Evolutionary conservation across 2,113 vertebrate genomes (phyloP), one percentile per base, ranked within the genome.

Genomic region (Gyps fulvus): DNA sequence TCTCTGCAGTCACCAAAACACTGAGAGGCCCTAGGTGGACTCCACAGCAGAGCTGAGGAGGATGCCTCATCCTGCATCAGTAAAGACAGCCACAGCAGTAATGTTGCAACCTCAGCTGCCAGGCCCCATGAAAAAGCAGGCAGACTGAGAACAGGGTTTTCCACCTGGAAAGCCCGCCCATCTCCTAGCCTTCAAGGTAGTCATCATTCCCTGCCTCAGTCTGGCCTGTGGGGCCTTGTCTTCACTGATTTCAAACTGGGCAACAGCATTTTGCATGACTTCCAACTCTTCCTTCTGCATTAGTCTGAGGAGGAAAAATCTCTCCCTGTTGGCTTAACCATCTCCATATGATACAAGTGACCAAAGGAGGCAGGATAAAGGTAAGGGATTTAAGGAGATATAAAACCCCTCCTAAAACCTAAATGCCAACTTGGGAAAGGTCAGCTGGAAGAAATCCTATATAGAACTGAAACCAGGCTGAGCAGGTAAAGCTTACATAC

Each of bases 371-470:
- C 22, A 63, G 29, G 26, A 85, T 74, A 85, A 82, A 49, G 26
- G 6, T 74, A 25, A 73, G 3, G 9, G 4, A 84, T 72, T 59
- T 65, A 49, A 78, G 20, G 23, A 73, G 6, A 66, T 49, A 38
- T 20, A 52, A 89, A 86, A 79, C 6, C 17, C 38, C 27, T 74
- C 32, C 11, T 17, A 78, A 82, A 89, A 62, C 2, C 5, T 50
- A 74, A 89, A 82, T 72, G 32, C 14, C 89, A 92, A 6, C 27
- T 57, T 86, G 58, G 29, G 31, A 94, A 92, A 93, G 82, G 78
- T 76, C 93, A 93, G 27, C 19, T 43, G 11, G 25, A 83, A 87
- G 40, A 76, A 87, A 95, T 67, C 9, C 31, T 82, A 8, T n/a
- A 34, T 11, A 59, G 52, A 90, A 80, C 21, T 67, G 54, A 57